These are phyloP conservation scores for Hymenochirus boettgeri DNA, from an alignment of 2,113 vertebrate species.

Conservation along the genomic window DNA sequence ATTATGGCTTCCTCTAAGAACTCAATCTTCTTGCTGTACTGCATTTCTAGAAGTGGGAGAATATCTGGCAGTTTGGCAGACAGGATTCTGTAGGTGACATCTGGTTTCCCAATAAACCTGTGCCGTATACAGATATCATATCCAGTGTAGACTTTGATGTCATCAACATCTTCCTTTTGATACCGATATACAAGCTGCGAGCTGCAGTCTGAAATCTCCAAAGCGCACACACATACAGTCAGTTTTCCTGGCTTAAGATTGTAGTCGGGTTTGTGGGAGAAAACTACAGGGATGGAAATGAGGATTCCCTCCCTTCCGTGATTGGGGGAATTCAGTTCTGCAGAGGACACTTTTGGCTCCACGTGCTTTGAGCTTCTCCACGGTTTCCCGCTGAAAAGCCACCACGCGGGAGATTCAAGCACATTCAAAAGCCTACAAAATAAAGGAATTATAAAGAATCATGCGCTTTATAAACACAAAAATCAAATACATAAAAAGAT, in stretches of 20 bases:
- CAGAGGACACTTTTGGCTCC: neutral
- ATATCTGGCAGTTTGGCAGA: constrained; percentile 81
- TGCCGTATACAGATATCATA: constrained; percentile 85
- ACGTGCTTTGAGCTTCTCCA: constrained; percentile 69
- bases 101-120: constrained; percentile 83
- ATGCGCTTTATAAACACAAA: no score
- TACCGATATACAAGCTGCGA: constrained; percentile 74
- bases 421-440: constrained; percentile 82
- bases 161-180: constrained; percentile 76
- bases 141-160: constrained; percentile 72
- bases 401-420: constrained; percentile 88
- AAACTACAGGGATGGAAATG: constrained; percentile 70
- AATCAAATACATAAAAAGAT: no score
- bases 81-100: constrained; percentile 71
- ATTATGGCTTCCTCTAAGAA: constrained; percentile 62
- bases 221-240: constrained; percentile 63
- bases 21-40: constrained; percentile 79
- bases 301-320: constrained; percentile 62
- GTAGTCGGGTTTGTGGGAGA: constrained; percentile 64
- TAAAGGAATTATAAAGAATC: no score
- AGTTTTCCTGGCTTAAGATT: constrained; percentile 73
- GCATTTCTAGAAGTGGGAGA: constrained; percentile 72
- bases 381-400: constrained; percentile 81
- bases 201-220: constrained; percentile 74
- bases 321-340: constrained; percentile 14